Base-by-base conservation (phyloP, 1,140 invertebrate species). In the Euura lappo region DNA sequence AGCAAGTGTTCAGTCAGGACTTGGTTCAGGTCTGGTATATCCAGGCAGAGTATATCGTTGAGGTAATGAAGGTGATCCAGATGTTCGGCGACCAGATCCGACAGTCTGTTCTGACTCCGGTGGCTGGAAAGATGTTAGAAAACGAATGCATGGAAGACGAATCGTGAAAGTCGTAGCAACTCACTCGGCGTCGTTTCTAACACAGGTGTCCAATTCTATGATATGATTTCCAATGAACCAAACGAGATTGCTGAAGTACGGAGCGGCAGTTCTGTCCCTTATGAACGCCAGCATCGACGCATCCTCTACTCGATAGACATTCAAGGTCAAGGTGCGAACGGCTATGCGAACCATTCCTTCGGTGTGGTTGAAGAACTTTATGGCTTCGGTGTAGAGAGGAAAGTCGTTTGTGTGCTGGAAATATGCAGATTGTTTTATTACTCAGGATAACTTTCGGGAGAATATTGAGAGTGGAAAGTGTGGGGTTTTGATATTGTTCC, bases 161-260 rank as follows among this genome's bases (percentile, higher is more conserved):
- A 28, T 28, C 28, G 28, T 28, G 28, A 28, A 28, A 28, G 28
- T 28, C 28, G 28, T 28, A 42, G 44, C 28, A 44, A 90, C 93
- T 93, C 90, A 98, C 96, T 98, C 96, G 70, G 95, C 94, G 89
- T 98, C 96, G 83, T 96, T 96, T 81, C 97, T 91, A 44, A 99
- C 96, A 89, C 98, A 99, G 4, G 92, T 92, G 87, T 99, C 97
- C 69, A 99, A 88, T 87, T 99, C 97, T 73, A 99, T 89, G 72
- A 99, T 97, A 86, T 99, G 98, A 89, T 98, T 98, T 69, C 98
- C 98, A 84, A 99, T 99, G 82, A 99, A 99, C 96, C 97, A 99
- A n/a, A 99, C 97, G 44, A 99, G 90, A 89, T 99, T 99, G 75
- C 97, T 98, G 84, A 99, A 99, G 89, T 99, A 99, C 7, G 97